Evolutionary conservation across 2,113 vertebrate genomes (phyloP).

Genomic region (Austrofundulus limnaeus): DNA sequence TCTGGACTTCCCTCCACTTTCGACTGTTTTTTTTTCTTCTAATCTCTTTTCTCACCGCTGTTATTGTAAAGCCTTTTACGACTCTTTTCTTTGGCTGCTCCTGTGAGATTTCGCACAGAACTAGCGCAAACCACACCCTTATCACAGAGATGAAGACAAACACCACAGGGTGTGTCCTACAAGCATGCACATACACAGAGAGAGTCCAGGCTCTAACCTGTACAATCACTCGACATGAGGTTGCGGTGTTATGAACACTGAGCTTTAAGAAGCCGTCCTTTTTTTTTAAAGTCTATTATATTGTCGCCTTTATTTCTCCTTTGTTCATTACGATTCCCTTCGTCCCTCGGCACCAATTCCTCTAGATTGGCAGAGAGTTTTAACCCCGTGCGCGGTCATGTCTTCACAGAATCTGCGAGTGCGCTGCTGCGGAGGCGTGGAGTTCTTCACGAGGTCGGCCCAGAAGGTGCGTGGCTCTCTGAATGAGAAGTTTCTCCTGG

Average conservation of each 20-base stretch:
- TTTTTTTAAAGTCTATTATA: constrained; percentile 1
- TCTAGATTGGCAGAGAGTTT: background rate
- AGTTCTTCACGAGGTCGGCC: constrained; percentile 89
- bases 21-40: constrained; percentile 4
- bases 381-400: constrained; percentile 10
- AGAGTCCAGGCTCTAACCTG: constrained; percentile 51
- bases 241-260: constrained; percentile 4
- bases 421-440: constrained; percentile 84
- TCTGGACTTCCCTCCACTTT: background rate
- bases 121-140: constrained; percentile 60
- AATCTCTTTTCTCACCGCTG: constrained; percentile 11
- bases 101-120: constrained; percentile 52
- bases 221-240: constrained; percentile 19
- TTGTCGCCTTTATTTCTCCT: constrained; percentile 21
- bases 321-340: constrained; percentile 26
- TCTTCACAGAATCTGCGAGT: constrained; percentile 87
- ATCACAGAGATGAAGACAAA: constrained; percentile 64
- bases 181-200: constrained; percentile 33
- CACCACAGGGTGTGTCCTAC: constrained; percentile 64
- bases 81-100: constrained; percentile 2
- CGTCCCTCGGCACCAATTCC: background rate
- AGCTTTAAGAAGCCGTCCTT: constrained; percentile 18
- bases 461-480: constrained; percentile 87
- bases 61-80: constrained; percentile 17
- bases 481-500: constrained; percentile 93